Evolutionary conservation across 2,888 invertebrate genomes (phyloP), one percentile per base, ranked within the genome.

Genomic region (Glyphotaelius pellucidus): DNA sequence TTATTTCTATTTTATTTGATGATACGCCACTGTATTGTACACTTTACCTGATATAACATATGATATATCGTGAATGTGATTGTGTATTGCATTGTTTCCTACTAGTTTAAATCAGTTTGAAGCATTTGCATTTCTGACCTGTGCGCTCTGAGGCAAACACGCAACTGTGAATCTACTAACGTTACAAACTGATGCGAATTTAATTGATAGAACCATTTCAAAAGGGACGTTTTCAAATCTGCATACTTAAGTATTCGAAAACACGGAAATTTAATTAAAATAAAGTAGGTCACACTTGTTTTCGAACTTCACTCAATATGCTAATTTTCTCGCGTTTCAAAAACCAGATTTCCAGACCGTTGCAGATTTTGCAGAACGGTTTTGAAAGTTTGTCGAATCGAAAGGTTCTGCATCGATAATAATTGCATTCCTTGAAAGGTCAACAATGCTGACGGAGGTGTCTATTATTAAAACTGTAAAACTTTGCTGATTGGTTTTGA

Each of bases 181-280:
- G 0, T 42, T 42, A 42, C 83, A 87, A 25, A 31, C 35, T 89
- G n/a, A 89, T 32, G 79, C 88, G 79, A 89, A 89, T 89, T 79
- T 89, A 89, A 89, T 89, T 79, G 88, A 89, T 35, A 79, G 25
- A 79, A 35, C 35, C 79, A 80, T 89, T 89, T 80, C 32, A n/a
- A 89, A 89, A 89, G 35, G 35, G 79, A 89, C 80, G 67, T 19
- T 79, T 86, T 32, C 80, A 80, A 79, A 89, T 89, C 32, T 42
- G 35, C 30, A 47, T n/a, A 9, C 25, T 67, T 35, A 79, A 89
- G 79, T 89, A 67, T 80, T 30, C 38, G 14, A 38, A 89, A 89
- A 89, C 88, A 89, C 88, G 88, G 14, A 88, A 89, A 89, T 89
- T 35, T 35, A 89, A 89, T 89, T 89, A 80, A 42, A 67, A 79